phyloP scores from a whole-genome alignment of 2,113 vertebrate genomes.

The Mobula hypostoma region DNA sequence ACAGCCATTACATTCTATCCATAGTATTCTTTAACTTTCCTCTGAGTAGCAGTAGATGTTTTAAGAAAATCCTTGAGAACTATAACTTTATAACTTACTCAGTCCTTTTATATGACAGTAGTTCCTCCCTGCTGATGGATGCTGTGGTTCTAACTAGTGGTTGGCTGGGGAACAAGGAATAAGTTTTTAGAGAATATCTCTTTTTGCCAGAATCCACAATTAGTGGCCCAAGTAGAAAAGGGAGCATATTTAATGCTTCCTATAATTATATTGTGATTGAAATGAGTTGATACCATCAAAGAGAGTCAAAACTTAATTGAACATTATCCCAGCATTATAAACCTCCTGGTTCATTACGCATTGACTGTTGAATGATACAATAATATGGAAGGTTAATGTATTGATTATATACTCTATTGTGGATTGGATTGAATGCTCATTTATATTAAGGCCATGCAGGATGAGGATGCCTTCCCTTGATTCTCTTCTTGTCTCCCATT shows the following conservation, averaged over 20 bases:
- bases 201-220: background rate
- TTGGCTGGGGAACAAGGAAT: background rate
- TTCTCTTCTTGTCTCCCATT: background rate
- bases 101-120: background rate
- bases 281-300: background rate
- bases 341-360: background rate
- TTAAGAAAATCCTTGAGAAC: background rate
- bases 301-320: background rate
- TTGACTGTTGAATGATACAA: background rate
- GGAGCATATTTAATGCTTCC: background rate
- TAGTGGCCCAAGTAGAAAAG: background rate
- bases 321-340: background rate
- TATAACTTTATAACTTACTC: background rate
- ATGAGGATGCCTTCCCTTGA: constrained; percentile 31
- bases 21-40: background rate
- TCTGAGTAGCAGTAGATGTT: background rate
- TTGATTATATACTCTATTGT: background rate
- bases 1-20: background rate
- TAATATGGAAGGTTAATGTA: too few species aligned
- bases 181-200: background rate
- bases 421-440: background rate
- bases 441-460: background rate
- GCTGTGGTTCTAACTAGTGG: background rate
- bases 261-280: background rate
- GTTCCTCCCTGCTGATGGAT: background rate